phyloP scores from a whole-genome alignment of 2,797 vertebrate species.

The Gastrophryne carolinensis region DNA sequence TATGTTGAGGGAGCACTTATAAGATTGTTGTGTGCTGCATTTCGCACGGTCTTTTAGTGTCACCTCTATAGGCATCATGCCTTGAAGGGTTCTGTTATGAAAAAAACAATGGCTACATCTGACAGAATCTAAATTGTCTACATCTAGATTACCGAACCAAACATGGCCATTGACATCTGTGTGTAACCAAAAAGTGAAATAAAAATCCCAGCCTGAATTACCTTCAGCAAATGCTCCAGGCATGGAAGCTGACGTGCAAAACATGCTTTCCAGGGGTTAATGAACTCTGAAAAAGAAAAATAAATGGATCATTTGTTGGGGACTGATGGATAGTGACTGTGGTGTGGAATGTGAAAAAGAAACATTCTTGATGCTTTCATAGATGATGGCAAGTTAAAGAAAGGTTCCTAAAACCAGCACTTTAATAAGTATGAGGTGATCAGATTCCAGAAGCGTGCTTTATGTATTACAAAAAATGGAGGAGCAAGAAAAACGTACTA shows the following conservation, averaged over 20 bases:
- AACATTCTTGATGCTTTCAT: constrained; percentile 44
- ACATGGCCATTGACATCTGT: constrained; percentile 20
- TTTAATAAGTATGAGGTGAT: constrained; percentile 31
- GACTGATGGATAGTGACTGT: constrained; percentile 34
- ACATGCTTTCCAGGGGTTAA: constrained; percentile 21
- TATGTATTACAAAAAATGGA: constrained; percentile 13
- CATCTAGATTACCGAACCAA: constrained; percentile 29
- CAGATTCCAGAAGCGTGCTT: constrained; percentile 24
- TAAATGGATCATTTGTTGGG: constrained; percentile 47
- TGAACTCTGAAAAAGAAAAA: constrained; percentile 48
- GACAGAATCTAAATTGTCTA: constrained; percentile 43
- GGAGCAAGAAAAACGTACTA: constrained; percentile 21
- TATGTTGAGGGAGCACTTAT: no score
- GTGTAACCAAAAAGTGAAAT: constrained; percentile 30
- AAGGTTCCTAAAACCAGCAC: constrained; percentile 34
- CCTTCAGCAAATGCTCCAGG: constrained; percentile 1
- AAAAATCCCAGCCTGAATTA: constrained; percentile 5
- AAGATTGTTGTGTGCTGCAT: no score
- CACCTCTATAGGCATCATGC: neutral
- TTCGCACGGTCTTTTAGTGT: neutral
- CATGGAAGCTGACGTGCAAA: constrained; percentile 38
- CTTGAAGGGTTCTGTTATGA: constrained; percentile 2
- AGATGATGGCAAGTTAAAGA: constrained; percentile 16
- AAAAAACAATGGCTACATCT: constrained; percentile 37
- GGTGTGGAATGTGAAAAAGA: constrained; percentile 47